phyloP scores from a whole-genome alignment of 2,888 invertebrate species.

The Ctenicera cuprea region DNA sequence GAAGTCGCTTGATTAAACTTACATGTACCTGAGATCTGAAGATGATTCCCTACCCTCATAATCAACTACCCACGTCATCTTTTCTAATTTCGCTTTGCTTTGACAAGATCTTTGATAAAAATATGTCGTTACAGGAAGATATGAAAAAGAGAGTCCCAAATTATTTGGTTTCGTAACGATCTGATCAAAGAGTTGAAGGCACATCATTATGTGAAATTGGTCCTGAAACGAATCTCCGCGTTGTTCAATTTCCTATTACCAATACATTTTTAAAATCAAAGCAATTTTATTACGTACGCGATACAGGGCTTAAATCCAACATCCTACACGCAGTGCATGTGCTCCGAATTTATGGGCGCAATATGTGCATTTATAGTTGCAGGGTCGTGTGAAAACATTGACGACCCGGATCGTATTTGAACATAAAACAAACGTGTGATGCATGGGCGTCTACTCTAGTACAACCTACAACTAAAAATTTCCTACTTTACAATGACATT shows the following conservation, averaged over 20 bases:
- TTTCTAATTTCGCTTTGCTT: slow-evolving; percentile 39
- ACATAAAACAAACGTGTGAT: slow-evolving; percentile 30
- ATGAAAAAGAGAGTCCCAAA: slow-evolving; percentile 31
- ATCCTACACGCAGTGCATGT: slow-evolving; percentile 32
- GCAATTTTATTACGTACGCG: slow-evolving; percentile 39
- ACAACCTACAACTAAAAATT: slow-evolving; percentile 16
- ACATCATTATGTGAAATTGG: slow-evolving; percentile 46
- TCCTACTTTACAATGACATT: slow-evolving; percentile 19
- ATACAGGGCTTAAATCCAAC: slow-evolving; percentile 30
- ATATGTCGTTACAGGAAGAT: slow-evolving; percentile 32
- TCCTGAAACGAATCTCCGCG: slow-evolving; percentile 33
- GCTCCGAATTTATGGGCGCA: slow-evolving; percentile 32
- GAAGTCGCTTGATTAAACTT: too few species aligned
- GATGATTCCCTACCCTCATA: neutral
- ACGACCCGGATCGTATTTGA: slow-evolving; percentile 15
- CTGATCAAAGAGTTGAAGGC: slow-evolving; percentile 43
- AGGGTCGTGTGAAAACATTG: slow-evolving; percentile 32
- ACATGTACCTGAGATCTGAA: neutral
- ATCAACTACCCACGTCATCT: slow-evolving; percentile 19
- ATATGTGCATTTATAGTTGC: slow-evolving; percentile 40
- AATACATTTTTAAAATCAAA: slow-evolving; percentile 36
- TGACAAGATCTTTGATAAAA: slow-evolving; percentile 42
- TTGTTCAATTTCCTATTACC: slow-evolving; percentile 48
- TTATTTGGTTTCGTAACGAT: slow-evolving; percentile 48
- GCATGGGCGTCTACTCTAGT: neutral